A percentile compares a stretch with the other conserved stretches of the same genome.
These are phyloP conservation scores for Molossus alvarezi DNA, from an alignment of 2,797 vertebrate genomes.

Conservation along the genomic window DNA sequence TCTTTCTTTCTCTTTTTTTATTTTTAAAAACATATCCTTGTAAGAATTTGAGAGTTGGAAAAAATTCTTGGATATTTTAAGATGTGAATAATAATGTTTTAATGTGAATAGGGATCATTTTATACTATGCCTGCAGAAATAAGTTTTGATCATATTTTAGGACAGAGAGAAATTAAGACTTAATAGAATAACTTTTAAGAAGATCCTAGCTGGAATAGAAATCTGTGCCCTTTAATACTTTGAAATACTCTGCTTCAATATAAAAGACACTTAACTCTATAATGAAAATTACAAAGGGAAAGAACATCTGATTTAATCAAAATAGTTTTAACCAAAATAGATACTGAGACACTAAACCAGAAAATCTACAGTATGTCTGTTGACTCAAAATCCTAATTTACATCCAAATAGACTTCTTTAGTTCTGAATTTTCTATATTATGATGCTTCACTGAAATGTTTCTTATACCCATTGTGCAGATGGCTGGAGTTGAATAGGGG, in stretches of 20 bases:
- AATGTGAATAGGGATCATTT: slow-evolving; percentile 43
- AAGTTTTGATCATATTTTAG: slow-evolving; percentile 58
- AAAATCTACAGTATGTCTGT: slow-evolving; percentile 59
- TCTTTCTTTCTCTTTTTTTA: too few relatives aligned
- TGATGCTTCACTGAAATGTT: slow-evolving; percentile 9
- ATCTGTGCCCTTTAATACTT: slow-evolving; percentile 51
- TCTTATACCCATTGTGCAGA: slow-evolving; percentile 65
- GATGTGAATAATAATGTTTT: slow-evolving; percentile 28
- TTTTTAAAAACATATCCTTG: neutral
- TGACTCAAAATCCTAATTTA: slow-evolving; percentile 74
- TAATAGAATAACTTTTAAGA: slow-evolving; percentile 46
- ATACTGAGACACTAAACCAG: slow-evolving; percentile 64
- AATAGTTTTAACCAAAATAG: slow-evolving; percentile 62
- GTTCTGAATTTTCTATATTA: slow-evolving; percentile 51
- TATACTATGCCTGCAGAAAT: neutral
- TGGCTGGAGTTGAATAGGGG: neutral
- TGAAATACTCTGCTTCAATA: slow-evolving; percentile 57
- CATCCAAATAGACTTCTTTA: slow-evolving; percentile 57
- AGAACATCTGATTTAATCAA: slow-evolving; percentile 77
- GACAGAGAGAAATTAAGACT: slow-evolving; percentile 41
- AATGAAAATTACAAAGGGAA: slow-evolving; percentile 68
- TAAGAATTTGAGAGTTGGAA: slow-evolving; percentile 55
- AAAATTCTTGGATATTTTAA: neutral
- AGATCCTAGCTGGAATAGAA: neutral
- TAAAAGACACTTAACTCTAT: slow-evolving; percentile 63